Evolutionary conservation across 2,113 vertebrate species (phyloP), one percentile per base, ranked within the genome.

Genomic region (Genyomyrus donnyi): DNA sequence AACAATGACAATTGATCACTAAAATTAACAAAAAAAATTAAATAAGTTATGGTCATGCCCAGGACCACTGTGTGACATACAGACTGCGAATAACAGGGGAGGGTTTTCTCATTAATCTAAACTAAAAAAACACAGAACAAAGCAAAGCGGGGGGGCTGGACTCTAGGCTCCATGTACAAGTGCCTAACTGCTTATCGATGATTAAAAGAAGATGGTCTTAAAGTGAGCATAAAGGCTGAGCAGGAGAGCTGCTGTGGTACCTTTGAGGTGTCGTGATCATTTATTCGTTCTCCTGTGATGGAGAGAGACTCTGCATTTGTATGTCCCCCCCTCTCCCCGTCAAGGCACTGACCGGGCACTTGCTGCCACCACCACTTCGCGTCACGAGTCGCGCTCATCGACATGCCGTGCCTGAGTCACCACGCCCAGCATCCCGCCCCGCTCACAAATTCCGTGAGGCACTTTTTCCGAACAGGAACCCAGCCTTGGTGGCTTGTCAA

Each of bases 381-480:
- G 74, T 7, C 74, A 19, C 3, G 35, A 31, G 35, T 5, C 13
- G 11, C 74, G 3, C 35, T 80, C 35, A 3, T 83, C 42, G 5
- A 46, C 77, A 83, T 5, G 39, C 9, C 45, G 9, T 5, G n/a
- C 49, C 50, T 53, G 27, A 52, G 6, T 35, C 85, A 19, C 85
- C 17, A 1, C 13, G 3, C 85, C 56, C 85, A 8, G 48, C 85
- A 7, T 31, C 15, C 85, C 24, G 31, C 13, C 50, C 7, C 35
- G 19, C 46, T 53, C 49, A 24, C 35, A 89, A 80, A 89, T 83
- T 89, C 88, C 88, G 53, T 53, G 49, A 89, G 70, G 49, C 74
- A 56, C 70, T 83, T 89, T 89, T 89, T 89, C 88, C 88, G 15
- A 89, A 39, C n/a, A 50, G 27, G 88, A 89, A 83, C 50, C 31